Evolutionary conservation across 2,888 invertebrate species (phyloP), one percentile per base, ranked within the genome.

Genomic region (Loripinus fragilis): DNA sequence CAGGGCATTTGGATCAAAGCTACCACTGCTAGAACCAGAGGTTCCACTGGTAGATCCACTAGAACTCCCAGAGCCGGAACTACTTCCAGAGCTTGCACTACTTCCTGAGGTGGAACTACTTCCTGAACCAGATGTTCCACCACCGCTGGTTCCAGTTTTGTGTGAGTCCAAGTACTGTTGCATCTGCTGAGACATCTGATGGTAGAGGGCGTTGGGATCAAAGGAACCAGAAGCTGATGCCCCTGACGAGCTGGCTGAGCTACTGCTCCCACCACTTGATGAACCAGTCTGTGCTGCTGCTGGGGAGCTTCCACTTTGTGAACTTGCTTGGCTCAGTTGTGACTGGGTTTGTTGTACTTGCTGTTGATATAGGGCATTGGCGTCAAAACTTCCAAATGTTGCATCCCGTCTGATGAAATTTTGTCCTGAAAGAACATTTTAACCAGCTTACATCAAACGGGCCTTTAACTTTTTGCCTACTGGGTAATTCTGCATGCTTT

Each of bases 1-100:
- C 2, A 78, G 33, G 7, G 74, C 71, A 38, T 78, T 78, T 25
- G 71, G 76, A 33, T 78, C 70, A 41, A 78, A 78, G 38, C 66
- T 70, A 8, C 74, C 73, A 50, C 67, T 66, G n/a, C 69, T 60
- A 23, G 71, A 70, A 5, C 33, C 5, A 17, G 33, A 30, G 3
- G 60, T 33, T n/a, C 73, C 66, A 60, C 60, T 60, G 1, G 2
- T 33, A 25, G 73, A 73, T 12, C 55, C 52, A 15, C 50, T n/a
- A 8, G 71, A 60, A 48, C 70, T 70, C 7, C 75, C 70, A 0
- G 50, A 33, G 20, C 69, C 28, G 3, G 60, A 55, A 45, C 33
- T 73, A 38, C 70, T 70, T 17, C 75, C 70, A 0, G 65, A 48
- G 20, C 69, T 28, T 7, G 65, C 38, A 28, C 60, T 48, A 48